Percentiles rank a stretch among this genome's conserved stretches.
phyloP scores from a whole-genome alignment of 2,888 invertebrate species.

The Heliconius cydno region DNA sequence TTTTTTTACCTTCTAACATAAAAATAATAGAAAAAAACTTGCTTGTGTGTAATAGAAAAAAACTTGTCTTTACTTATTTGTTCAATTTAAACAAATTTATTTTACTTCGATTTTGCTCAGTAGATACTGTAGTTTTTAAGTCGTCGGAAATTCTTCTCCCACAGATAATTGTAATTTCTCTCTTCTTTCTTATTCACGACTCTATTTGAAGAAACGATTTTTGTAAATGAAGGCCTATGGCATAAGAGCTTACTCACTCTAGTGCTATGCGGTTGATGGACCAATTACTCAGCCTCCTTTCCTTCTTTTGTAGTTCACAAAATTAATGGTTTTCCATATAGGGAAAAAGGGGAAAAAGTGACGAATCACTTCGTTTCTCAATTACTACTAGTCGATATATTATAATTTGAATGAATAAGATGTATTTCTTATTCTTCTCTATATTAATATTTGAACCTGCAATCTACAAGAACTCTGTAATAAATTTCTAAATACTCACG shows the following conservation, averaged over 20 bases:
- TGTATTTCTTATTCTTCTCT: not conserved
- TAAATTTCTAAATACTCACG: not conserved
- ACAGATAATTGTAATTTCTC: not conserved
- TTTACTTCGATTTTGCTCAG: no score
- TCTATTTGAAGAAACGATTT: not conserved
- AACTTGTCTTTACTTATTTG: no score
- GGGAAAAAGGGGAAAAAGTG: not conserved
- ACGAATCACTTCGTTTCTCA: not conserved
- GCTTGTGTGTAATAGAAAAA: no score
- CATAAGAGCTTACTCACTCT: not conserved
- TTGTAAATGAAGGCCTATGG: not conserved
- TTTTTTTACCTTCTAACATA: no score
- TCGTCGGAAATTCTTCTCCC: not conserved
- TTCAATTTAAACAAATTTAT: no score
- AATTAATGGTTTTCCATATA: not conserved
- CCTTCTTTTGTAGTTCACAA: constrained; percentile 1
- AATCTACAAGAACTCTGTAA: not conserved
- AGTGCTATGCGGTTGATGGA: not conserved
- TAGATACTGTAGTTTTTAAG: not conserved
- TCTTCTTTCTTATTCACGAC: no score
- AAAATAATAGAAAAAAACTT: no score
- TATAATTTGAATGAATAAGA: not conserved
- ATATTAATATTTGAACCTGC: not conserved
- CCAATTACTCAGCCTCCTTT: not conserved
- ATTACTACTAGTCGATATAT: not conserved